Evolutionary conservation across 2,797 vertebrate species (phyloP).

Genomic region (Manis javanica): DNA sequence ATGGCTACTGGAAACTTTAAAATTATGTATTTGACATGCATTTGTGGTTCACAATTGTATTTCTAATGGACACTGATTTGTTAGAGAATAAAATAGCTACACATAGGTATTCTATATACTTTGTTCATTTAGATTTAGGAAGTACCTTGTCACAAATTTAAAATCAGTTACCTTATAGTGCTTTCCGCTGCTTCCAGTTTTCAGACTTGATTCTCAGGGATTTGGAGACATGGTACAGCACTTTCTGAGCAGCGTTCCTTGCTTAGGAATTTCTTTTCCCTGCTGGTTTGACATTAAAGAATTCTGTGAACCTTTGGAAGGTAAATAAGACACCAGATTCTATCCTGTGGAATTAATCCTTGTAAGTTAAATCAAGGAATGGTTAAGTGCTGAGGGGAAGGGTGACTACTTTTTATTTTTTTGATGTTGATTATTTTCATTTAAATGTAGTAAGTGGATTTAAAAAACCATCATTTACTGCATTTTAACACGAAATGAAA

Average conservation of each 20-base stretch:
- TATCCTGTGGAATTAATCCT: conserved; percentile 36
- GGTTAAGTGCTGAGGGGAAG: background rate
- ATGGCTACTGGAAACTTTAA: conserved; percentile 31
- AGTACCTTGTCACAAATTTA: background rate
- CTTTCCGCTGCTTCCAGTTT: conserved; percentile 66
- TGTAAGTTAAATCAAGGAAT: conserved; percentile 17
- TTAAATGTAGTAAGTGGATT: conserved; percentile 52
- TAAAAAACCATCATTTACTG: conserved; percentile 36
- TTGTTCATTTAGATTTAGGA: background rate
- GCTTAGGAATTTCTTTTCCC: conserved; percentile 68
- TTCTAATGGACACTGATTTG: background rate
- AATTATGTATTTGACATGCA: background rate
- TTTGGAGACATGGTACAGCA: conserved; percentile 75
- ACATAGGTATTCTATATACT: background rate
- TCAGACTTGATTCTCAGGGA: conserved; percentile 69
- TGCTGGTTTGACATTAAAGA: conserved; percentile 70
- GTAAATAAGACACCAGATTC: background rate
- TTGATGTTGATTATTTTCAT: conserved; percentile 42
- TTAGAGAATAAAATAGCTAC: background rate
- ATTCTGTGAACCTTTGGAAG: conserved; percentile 47
- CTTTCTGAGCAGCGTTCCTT: conserved; percentile 64
- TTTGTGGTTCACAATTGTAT: conserved; percentile 38
- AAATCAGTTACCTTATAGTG: conserved; percentile 67
- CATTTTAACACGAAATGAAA: conserved; percentile 53
- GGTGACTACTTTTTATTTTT: conserved; percentile 15